Base-by-base conservation (phyloP, 2,888 invertebrate genomes). In the Cerastoderma edule region DNA sequence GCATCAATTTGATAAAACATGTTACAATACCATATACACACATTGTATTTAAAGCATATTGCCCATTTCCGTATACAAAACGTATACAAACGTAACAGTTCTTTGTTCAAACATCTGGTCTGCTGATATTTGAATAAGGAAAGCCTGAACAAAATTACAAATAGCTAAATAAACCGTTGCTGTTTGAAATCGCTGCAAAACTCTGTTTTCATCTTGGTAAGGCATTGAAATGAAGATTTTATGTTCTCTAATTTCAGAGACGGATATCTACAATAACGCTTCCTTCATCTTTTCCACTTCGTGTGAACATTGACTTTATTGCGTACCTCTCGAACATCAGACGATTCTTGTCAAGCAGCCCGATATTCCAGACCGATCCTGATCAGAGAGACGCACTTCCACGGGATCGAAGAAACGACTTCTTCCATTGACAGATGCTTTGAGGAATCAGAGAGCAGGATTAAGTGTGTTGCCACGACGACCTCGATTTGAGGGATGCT, bases 271-370 rank as follows among this genome's bases (percentile, higher is more conserved):
- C 70, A n/a, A 60, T 75, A 30, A 63, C 64, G 0, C 32, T 67
- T 27, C 60, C 53, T 6, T 50, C 60, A 39, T 75, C 75, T 27
- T 71, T 75, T 44, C 75, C 75, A 4, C 32, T 67, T 10, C 60
- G 63, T 22, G 67, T 71, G 2, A 67, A 63, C 53, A 54, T 75
- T n/a, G 64, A 71, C 48, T 24, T 75, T 32, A 63, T 60, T 0
- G 75, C 71, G 6, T 57, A 24, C 39, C 70, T 54, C 39, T 39
- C 48, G 16, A 53, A 46, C n/a, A n/a, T 75, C n/a, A 24, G 75
- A 22, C 50, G 75, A 30, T 54, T 67, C 22, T 50, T 75, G 4
- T 75, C 75, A 16, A 71, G 63, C 54, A 67, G 75, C 33, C 67
- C 70, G 56, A 30, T 67, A n/a, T 67, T 54, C 50, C 66, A 66